Base-by-base conservation (phyloP, 2,888 invertebrate genomes). In the Epicampocera succincta region DNA sequence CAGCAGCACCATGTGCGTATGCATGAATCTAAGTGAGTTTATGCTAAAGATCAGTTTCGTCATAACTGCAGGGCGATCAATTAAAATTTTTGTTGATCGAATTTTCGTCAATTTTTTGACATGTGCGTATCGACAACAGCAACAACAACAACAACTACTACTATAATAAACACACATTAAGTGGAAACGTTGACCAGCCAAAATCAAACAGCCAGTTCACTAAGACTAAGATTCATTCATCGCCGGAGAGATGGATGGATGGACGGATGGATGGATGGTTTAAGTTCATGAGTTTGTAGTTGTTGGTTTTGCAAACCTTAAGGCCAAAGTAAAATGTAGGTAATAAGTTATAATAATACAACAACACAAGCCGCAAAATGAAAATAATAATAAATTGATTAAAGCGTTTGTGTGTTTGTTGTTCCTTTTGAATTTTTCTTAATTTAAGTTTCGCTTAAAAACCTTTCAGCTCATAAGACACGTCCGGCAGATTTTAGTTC, bases 41-140 rank as follows among this genome's bases (percentile, higher is more conserved):
- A 82, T 74, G 82, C 78, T 82, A 82, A 82, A 87, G 88, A 87
- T 89, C 89, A 90, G 89, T 90, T 90, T 90, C 87, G 86, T 86
- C 88, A 90, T 90, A 89, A 89, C 91, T 90, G 88, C 88, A 89
- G 90, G 91, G 90, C 89, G 90, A 90, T 90, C 90, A 91, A 91
- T 91, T 91, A 91, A 91, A 91, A 90, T 91, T 89, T 91, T 74
- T 78, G 78, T 78, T 91, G 91, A 91, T 91, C 91, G 90, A 91
- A 91, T 91, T 91, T 91, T 91, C 89, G 89, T 89, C 88, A 89
- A 89, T 88, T 88, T 89, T 87, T 89, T 89, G 89, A 90, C 90
- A 90, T 89, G 89, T 90, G 89, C 85, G 78, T 78, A 78, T 80
- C 77, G 63, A 52, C 69, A 60, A 44, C 68, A 72, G n/a, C n/a